phyloP scores from a whole-genome alignment of 1,140 invertebrate genomes.

The Drosophila murphyi region DNA sequence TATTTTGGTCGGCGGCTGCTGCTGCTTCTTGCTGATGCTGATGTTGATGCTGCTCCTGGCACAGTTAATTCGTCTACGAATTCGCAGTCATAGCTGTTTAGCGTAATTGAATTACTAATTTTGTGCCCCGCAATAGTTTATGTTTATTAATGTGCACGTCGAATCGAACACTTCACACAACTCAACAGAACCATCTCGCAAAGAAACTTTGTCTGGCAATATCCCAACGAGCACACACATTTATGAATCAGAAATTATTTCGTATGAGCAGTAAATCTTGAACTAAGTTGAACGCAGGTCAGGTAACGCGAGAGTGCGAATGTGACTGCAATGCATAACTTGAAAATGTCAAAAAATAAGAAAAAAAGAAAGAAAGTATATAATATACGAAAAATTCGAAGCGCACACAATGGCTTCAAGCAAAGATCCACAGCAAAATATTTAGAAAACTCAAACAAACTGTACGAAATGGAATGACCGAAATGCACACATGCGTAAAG shows the following conservation, averaged over 20 bases:
- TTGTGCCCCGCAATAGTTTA: slow-evolving; percentile 59
- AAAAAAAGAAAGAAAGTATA: slow-evolving; percentile 19
- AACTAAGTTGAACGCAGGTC: slow-evolving; percentile 33
- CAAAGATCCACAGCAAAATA: slow-evolving; percentile 70
- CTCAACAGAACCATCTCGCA: not conserved
- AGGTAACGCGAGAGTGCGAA: slow-evolving; percentile 32
- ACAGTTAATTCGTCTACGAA: not conserved
- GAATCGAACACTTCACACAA: slow-evolving; percentile 5
- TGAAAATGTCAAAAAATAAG: slow-evolving; percentile 24
- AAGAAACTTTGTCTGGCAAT: slow-evolving; percentile 35
- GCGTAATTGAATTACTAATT: slow-evolving; percentile 77
- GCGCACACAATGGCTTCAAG: slow-evolving; percentile 9
- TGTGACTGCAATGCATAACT: slow-evolving; percentile 60
- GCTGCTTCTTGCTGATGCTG: slow-evolving; percentile 11
- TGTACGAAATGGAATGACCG: slow-evolving; percentile 57
- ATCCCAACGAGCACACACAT: not conserved
- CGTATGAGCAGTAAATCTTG: not conserved
- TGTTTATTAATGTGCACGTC: slow-evolving; percentile 61
- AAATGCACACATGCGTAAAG: slow-evolving; percentile 78
- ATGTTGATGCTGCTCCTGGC: slow-evolving; percentile 9
- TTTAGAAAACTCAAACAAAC: slow-evolving; percentile 70
- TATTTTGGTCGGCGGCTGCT: slow-evolving; percentile 34
- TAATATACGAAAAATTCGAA: not conserved
- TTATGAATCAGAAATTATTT: slow-evolving; percentile 29
- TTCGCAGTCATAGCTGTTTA: slow-evolving; percentile 55